phyloP scores from a whole-genome alignment of 2,888 invertebrate genomes.

The Meta bourneti region DNA sequence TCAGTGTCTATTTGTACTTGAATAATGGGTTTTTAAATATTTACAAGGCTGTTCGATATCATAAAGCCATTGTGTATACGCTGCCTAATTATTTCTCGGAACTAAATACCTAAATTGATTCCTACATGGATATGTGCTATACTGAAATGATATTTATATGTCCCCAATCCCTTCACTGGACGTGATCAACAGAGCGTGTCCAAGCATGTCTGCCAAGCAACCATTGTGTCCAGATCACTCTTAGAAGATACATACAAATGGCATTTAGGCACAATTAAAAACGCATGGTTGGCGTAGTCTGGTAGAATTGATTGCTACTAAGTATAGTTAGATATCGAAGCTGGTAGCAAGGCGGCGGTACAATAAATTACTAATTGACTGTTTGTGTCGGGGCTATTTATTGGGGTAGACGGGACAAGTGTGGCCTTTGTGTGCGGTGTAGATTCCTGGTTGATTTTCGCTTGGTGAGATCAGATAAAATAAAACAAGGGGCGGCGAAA shows the following conservation, averaged over 20 bases:
- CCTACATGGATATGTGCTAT: background rate
- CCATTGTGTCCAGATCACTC: background rate
- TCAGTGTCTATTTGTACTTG: background rate
- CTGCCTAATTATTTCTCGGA: background rate
- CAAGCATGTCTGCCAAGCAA: background rate
- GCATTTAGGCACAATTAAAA: background rate
- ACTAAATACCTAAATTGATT: slow-evolving; percentile 21
- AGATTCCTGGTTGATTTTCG: too few species aligned
- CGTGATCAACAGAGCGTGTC: background rate
- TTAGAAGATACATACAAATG: background rate
- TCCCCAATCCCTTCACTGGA: slow-evolving; percentile 14
- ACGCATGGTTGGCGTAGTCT: background rate
- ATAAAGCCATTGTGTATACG: background rate
- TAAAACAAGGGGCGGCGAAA: too few species aligned
- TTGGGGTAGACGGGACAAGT: too few species aligned
- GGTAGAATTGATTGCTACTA: background rate
- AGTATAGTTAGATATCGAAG: background rate
- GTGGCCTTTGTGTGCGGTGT: too few species aligned
- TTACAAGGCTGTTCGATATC: background rate
- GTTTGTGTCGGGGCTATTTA: too few species aligned
- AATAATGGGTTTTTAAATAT: background rate
- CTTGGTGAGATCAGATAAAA: too few species aligned
- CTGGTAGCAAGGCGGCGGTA: too few species aligned
- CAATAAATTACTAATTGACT: too few species aligned
- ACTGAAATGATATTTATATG: slow-evolving; percentile 7